Conservation (phyloP, 2,113 vertebrate species). For the Poecilia latipinna region DNA sequence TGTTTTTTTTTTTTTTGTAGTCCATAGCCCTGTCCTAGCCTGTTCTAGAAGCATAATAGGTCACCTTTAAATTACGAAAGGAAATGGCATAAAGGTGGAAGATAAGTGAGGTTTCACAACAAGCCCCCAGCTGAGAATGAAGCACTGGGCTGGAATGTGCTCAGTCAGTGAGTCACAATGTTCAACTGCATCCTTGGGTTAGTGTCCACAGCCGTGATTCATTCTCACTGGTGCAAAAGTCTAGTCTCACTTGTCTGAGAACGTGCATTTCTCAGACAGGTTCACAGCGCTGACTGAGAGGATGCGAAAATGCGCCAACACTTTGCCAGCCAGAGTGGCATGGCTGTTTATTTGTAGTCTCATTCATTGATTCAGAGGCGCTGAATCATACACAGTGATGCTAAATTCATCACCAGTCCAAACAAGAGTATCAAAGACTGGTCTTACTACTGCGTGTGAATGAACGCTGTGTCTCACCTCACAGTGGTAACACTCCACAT, state of each 20-base stretch:
- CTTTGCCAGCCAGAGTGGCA: not conserved
- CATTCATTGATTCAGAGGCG: not conserved
- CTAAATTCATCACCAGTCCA: conserved; percentile 13
- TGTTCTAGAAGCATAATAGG: too few relatives aligned
- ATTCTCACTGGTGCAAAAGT: conserved; percentile 23
- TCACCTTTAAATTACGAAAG: conserved; percentile 9
- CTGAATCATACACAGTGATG: conserved; percentile 19
- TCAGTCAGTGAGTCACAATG: conserved; percentile 65
- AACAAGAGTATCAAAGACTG: not conserved
- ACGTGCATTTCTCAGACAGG: conserved; percentile 12
- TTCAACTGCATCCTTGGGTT: conserved; percentile 42
- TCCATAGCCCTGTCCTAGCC: too few relatives aligned
- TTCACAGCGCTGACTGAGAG: conserved; percentile 25
- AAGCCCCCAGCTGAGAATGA: conserved; percentile 48
- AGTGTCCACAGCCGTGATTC: conserved; percentile 49
- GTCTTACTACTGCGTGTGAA: conserved; percentile 17
- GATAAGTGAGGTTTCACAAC: conserved; percentile 20
- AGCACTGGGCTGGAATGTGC: conserved; percentile 48
- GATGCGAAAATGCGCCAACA: not conserved
- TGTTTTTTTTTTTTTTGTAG: too few relatives aligned
- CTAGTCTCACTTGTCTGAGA: conserved; percentile 27
- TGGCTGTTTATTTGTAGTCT: conserved; percentile 7
- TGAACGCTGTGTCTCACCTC: conserved; percentile 83
- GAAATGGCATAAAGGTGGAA: not conserved
- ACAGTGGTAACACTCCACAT: conserved; percentile 97